These are phyloP conservation scores for Amazona vittata DNA, from an alignment of 2,113 vertebrate species.

Conservation along the genomic window DNA sequence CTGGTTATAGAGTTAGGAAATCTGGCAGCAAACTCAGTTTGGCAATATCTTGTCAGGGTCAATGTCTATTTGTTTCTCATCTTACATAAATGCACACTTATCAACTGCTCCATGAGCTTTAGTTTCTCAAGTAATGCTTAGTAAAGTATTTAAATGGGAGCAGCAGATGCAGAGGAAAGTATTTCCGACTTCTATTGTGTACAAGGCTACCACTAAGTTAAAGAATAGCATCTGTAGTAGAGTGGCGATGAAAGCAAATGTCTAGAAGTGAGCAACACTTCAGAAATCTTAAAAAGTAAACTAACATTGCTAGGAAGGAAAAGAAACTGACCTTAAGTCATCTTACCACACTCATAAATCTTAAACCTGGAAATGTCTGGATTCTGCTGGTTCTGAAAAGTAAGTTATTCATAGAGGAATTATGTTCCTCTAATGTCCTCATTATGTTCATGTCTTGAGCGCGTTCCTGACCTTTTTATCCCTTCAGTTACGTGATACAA, in stretches of 20 bases:
- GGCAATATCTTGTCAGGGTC: background rate
- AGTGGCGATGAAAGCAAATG: background rate
- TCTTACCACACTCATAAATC: constrained; percentile 47
- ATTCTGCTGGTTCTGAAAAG: constrained; percentile 68
- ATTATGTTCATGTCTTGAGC: constrained; percentile 43
- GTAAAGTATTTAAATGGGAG: background rate
- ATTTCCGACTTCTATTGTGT: background rate
- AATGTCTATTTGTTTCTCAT: background rate
- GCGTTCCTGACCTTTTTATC: constrained; percentile 72
- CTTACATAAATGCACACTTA: background rate
- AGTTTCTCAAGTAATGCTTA: background rate
- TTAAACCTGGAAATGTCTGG: constrained; percentile 63
- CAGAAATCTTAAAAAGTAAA: constrained; percentile 33
- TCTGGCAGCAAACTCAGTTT: background rate
- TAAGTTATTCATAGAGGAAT: constrained; percentile 69
- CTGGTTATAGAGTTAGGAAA: background rate
- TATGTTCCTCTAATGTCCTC: background rate
- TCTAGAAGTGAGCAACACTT: constrained; percentile 10
- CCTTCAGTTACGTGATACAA: constrained; percentile 54
- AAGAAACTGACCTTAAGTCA: constrained; percentile 46
- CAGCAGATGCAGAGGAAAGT: background rate
- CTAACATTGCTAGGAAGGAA: constrained; percentile 14
- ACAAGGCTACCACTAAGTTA: background rate
- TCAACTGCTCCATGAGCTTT: background rate
- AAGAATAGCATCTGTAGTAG: background rate